Percentiles rank a stretch among this genome's conserved stretches.
Evolutionary conservation across 2,888 invertebrate genomes (phyloP).

Genomic region (Machimus atricapillus): DNA sequence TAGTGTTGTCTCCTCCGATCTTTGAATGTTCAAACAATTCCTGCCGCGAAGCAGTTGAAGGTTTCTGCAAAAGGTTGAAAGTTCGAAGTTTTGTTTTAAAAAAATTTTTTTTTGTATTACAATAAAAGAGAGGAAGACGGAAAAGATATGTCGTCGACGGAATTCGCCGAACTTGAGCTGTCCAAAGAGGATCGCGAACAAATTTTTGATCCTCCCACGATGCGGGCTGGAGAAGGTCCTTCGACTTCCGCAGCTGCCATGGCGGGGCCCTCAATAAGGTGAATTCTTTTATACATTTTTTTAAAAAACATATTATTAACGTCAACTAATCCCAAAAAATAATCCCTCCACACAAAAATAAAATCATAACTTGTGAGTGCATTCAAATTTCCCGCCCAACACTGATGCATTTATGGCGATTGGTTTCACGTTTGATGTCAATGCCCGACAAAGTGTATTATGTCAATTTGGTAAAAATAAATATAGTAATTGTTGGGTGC

Average conservation of each 20-base stretch:
- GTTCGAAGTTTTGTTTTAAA: neutral
- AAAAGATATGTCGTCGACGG: conserved; percentile 59
- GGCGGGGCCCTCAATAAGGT: conserved; percentile 32
- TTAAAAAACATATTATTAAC: neutral
- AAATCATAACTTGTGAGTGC: neutral
- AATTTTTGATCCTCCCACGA: conserved; percentile 68
- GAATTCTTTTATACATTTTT: conserved; percentile 4
- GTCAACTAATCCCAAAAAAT: neutral
- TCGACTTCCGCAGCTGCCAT: conserved; percentile 22
- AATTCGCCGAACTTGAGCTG: conserved; percentile 74
- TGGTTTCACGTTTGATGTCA: neutral
- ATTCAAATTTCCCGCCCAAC: neutral
- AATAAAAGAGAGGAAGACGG: neutral
- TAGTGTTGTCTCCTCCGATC: neutral
- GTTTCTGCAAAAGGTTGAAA: neutral
- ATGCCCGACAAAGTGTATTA: neutral
- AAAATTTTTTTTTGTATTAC: neutral
- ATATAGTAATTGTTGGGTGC: neutral
- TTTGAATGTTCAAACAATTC: neutral
- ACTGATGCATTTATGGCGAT: neutral
- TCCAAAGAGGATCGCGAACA: conserved; percentile 78
- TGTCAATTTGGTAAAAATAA: neutral
- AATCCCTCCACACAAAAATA: neutral
- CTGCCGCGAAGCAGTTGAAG: neutral
- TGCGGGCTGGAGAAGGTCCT: conserved; percentile 14